phyloP scores from a whole-genome alignment of 2,888 invertebrate genomes.

The Drosophila nr. perissopoda region DNA sequence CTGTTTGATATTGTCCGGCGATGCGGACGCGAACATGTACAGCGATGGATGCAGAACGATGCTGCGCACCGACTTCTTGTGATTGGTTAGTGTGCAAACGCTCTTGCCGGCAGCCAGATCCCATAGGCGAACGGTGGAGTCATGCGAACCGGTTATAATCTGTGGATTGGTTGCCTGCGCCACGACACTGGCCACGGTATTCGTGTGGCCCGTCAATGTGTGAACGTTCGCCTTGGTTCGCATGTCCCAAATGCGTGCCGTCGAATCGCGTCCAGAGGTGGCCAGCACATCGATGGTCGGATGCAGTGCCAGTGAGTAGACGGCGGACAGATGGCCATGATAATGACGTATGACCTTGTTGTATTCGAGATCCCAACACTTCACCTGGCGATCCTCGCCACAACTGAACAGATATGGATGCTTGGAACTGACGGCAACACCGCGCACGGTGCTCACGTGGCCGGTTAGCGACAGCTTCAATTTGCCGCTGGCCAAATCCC shows the following conservation, averaged over 20 bases:
- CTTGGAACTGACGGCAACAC: constrained; percentile 95
- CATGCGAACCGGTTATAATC: constrained; percentile 97
- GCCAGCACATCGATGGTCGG: constrained; percentile 95
- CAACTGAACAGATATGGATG: constrained; percentile 99
- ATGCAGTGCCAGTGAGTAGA: constrained; percentile 96
- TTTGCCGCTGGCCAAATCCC: constrained; percentile 98
- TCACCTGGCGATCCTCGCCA: constrained; percentile 99
- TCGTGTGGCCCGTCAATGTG: constrained; percentile 97
- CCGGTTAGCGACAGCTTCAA: constrained; percentile 98
- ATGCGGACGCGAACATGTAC: constrained; percentile 98
- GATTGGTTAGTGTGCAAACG: constrained; percentile 97
- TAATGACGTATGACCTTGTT: constrained; percentile 99
- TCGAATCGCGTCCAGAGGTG: constrained; percentile 97
- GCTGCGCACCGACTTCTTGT: constrained; percentile 97
- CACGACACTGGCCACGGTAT: constrained; percentile 97
- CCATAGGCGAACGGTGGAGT: constrained; percentile 98
- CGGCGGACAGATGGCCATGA: constrained; percentile 99
- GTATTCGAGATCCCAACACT: constrained; percentile 99
- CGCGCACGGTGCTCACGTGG: constrained; percentile 98
- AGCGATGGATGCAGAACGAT: constrained; percentile 91
- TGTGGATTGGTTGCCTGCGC: constrained; percentile 98
- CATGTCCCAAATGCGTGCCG: constrained; percentile 99
- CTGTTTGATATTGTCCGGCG: constrained; percentile 99
- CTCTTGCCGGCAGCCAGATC: constrained; percentile 98
- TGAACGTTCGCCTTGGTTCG: constrained; percentile 99